Percentiles rank a stretch among this genome's conserved stretches.
These are phyloP conservation scores for Abscondita cerata DNA, from an alignment of 2,888 invertebrate genomes.

Conservation along the genomic window DNA sequence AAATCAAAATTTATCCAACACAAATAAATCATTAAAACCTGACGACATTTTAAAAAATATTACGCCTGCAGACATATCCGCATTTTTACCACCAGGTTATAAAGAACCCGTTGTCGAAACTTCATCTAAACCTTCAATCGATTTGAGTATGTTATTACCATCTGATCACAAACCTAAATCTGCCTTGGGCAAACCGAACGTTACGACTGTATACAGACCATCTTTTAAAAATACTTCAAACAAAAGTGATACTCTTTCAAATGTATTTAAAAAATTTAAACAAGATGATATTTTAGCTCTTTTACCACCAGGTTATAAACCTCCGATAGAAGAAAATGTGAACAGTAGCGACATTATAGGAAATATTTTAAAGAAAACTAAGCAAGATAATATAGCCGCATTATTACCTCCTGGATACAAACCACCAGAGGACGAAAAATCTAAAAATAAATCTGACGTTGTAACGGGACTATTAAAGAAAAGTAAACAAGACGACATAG, in stretches of 20 bases:
- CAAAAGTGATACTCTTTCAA: constrained; percentile 23
- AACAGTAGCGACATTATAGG: constrained; percentile 48
- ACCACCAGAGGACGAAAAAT: constrained; percentile 39
- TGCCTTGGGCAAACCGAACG: neutral
- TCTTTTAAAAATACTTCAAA: constrained; percentile 23
- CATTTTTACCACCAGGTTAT: constrained; percentile 59
- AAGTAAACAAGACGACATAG: constrained; percentile 54
- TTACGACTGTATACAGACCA: neutral
- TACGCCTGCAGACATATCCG: constrained; percentile 45
- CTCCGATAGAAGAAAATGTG: constrained; percentile 36
- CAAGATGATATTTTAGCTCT: constrained; percentile 55
- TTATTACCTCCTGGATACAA: constrained; percentile 74
- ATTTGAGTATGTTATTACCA: constrained; percentile 59
- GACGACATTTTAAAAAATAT: neutral
- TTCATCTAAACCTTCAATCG: constrained; percentile 47
- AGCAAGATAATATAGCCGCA: constrained; percentile 65
- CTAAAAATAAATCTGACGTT: constrained; percentile 44
- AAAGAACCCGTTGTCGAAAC: constrained; percentile 43
- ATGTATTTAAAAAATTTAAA: constrained; percentile 54
- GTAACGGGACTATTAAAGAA: constrained; percentile 48
- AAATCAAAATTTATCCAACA: constrained; percentile 33
- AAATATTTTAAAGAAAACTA: constrained; percentile 60
- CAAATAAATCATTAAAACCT: constrained; percentile 50
- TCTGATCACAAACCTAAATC: constrained; percentile 56
- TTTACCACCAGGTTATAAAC: constrained; percentile 59